Percentiles rank a stretch among this genome's conserved stretches.
Evolutionary conservation across 1,140 invertebrate genomes (phyloP).

Genomic region (Probaryconus sp.): DNA sequence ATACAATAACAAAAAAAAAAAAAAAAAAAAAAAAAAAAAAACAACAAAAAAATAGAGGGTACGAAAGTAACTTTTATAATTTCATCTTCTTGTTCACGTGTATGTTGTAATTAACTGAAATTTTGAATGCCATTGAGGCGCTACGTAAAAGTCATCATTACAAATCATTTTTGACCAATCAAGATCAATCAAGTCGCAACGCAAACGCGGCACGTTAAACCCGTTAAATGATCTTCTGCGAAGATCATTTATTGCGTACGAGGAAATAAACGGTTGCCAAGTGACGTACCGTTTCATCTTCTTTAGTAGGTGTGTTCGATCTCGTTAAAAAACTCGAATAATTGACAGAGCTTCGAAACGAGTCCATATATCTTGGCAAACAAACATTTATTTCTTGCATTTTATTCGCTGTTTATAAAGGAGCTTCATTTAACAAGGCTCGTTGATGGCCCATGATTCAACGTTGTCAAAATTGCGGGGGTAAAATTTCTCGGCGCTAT

Average conservation of each 20-base stretch:
- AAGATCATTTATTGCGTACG: conserved; percentile 58
- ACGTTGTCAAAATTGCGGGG: conserved; percentile 40
- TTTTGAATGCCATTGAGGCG: conserved; percentile 12
- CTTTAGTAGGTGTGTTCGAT: conserved; percentile 60
- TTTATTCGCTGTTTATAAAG: conserved; percentile 14
- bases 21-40: too few relatives aligned
- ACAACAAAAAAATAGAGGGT: too few relatives aligned
- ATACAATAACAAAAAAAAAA: too few relatives aligned
- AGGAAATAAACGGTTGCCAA: conserved; percentile 64
- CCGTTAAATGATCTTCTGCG: conserved; percentile 48
- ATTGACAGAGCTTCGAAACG: conserved; percentile 65
- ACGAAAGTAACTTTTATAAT: too few relatives aligned
- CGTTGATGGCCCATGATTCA: conserved; percentile 25
- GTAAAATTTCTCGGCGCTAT: conserved; percentile 29
- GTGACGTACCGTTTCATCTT: conserved; percentile 70
- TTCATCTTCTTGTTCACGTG: conserved; percentile 22
- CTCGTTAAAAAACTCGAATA: conserved; percentile 62
- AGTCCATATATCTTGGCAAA: conserved; percentile 52
- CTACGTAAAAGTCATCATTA: conserved; percentile 52
- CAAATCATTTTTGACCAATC: conserved; percentile 55
- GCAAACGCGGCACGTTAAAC: conserved; percentile 47
- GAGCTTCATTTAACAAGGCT: conserved; percentile 40
- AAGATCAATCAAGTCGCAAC: too few relatives aligned
- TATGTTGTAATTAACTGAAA: conserved; percentile 45
- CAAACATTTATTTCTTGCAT: conserved; percentile 38